Conservation (phyloP, 2,797 vertebrate species). For the Carduelis carduelis region DNA sequence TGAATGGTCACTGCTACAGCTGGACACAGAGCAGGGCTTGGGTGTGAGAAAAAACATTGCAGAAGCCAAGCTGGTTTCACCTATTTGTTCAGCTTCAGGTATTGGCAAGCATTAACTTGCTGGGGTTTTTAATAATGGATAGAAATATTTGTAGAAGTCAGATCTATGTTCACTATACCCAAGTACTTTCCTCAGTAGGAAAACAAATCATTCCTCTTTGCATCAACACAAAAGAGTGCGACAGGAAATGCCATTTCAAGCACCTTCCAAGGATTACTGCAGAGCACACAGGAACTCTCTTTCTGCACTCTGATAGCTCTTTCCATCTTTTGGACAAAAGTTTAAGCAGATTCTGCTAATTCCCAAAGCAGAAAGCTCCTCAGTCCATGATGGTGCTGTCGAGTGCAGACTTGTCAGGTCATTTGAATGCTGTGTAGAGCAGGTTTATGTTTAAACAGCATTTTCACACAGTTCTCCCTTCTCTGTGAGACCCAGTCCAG, state of each 20-base stretch:
- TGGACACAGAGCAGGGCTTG: neutral
- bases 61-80: neutral
- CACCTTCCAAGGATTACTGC: neutral
- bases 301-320: neutral
- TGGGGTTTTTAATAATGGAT: neutral
- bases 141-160: neutral
- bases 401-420: neutral
- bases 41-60: neutral
- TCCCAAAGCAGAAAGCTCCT: neutral
- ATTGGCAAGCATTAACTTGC: neutral
- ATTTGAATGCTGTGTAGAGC: neutral
- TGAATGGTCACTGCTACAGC: neutral
- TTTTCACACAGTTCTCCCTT: neutral
- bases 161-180: neutral
- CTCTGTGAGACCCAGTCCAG: neutral
- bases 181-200: neutral
- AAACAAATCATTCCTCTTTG: neutral
- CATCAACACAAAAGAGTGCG: neutral
- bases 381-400: neutral
- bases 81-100: neutral
- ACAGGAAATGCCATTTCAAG: neutral
- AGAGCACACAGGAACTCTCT: neutral
- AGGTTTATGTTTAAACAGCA: conserved; percentile 8
- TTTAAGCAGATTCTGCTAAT: neutral
- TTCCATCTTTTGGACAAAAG: neutral